Base-by-base conservation (phyloP, 2,113 vertebrate species). In the Gasterosteus aculeatus region DNA sequence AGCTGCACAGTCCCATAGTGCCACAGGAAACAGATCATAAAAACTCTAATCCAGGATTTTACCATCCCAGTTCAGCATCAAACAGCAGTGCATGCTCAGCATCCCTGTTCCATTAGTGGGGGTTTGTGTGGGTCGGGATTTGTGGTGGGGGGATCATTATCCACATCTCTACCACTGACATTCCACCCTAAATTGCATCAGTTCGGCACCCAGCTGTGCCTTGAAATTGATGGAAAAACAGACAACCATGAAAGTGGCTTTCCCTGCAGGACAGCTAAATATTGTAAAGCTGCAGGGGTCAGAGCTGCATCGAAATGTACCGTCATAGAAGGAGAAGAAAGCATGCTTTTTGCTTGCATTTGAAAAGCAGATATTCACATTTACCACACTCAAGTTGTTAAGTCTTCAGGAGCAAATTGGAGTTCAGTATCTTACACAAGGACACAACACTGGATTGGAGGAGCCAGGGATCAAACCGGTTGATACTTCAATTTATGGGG, bases 31-130 rank as follows among this genome's bases (percentile, higher is more conserved):
- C 75, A 86, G 92, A 93, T 93, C 91, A 93, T 70, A 76, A 75
- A 85, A 63, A 71, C 69, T 87, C 56, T 93, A 92, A 93, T 93
- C 92, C 88, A 66, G 85, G 91, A 90, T 91, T 91, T 89, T 62
- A 41, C 75, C 85, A 91, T 91, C 90, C 90, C 81, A 84, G 76
- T 89, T 78, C 84, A 81, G 69, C 75, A 75, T 74, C 66, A 78
- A 82, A 44, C 22, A 69, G 78, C 59, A 67, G 59, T 80, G 33
- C 46, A 70, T 72, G 38, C 15, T 62, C 63, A 69, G 65, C 69
- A 76, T 68, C 22, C 42, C 66, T 69, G 73, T 64, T 26, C n/a
- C 73, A 67, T 83, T 69, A 75, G 56, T 58, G 47, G 53, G 75
- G 63, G 42, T 31, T 19, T 39, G 60, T 59, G 46, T 39, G 42